Conservation (phyloP, 1,140 invertebrate genomes). For the Ceratosolen fusciceps region DNA sequence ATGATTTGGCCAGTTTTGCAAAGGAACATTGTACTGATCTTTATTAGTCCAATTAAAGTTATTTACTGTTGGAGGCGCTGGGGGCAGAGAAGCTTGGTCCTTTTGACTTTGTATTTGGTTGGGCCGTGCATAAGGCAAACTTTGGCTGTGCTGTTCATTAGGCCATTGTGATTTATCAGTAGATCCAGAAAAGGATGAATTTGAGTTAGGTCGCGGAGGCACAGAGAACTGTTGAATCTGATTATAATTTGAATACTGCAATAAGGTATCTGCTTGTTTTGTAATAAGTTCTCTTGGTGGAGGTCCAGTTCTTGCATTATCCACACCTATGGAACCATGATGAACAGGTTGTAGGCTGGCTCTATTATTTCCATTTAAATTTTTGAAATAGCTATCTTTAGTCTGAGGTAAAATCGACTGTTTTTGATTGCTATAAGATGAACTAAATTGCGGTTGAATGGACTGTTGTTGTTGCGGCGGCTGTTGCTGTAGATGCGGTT, state of each 20-base stretch:
- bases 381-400: constrained; percentile 65
- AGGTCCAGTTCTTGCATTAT: constrained; percentile 43
- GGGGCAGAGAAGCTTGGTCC: constrained; percentile 46
- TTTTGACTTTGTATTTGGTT: constrained; percentile 45
- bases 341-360: constrained; percentile 49
- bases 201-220: constrained; percentile 50
- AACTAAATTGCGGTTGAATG: constrained; percentile 52
- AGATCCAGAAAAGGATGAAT: constrained; percentile 51
- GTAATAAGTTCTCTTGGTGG: constrained; percentile 53
- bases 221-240: constrained; percentile 57
- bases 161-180: constrained; percentile 56
- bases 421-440: constrained; percentile 56
- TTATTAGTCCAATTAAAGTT: constrained; percentile 61
- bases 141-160: constrained; percentile 50
- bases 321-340: constrained; percentile 48
- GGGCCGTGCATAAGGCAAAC: constrained; percentile 32
- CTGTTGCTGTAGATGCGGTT: constrained; percentile 55
- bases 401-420: constrained; percentile 50
- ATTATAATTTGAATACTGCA: constrained; percentile 59
- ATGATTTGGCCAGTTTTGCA: constrained; percentile 60
- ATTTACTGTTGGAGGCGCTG: constrained; percentile 45
- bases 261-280: constrained; percentile 57
- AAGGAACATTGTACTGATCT: constrained; percentile 50
- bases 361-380: constrained; percentile 64
- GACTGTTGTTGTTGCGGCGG: constrained; percentile 54